These are phyloP conservation scores for Arctopsyche grandis DNA, from an alignment of 1,140 invertebrate genomes.

Conservation along the genomic window DNA sequence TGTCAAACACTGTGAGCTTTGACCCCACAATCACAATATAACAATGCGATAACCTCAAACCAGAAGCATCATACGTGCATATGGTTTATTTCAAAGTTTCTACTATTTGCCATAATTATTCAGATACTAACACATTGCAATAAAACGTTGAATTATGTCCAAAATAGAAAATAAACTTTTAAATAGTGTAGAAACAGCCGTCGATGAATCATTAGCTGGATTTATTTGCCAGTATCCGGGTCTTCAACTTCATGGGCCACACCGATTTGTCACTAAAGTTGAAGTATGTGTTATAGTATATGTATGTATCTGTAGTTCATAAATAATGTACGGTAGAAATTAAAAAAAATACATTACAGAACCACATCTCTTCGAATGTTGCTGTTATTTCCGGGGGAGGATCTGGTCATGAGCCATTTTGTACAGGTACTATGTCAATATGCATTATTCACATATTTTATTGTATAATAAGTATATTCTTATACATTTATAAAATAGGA, in stretches of 20 bases:
- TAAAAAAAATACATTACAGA: slow-evolving; percentile 3
- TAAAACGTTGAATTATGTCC: too few species aligned
- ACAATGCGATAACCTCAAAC: too few species aligned
- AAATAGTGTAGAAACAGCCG: slow-evolving; percentile 72
- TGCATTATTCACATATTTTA: slow-evolving; percentile 15
- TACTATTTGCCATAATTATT: too few species aligned
- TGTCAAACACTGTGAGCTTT: too few species aligned
- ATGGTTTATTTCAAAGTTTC: too few species aligned
- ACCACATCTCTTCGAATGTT: slow-evolving; percentile 68
- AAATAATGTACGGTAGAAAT: not conserved
- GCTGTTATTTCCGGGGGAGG: slow-evolving; percentile 83
- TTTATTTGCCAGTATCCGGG: slow-evolving; percentile 71
- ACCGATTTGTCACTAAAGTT: slow-evolving; percentile 68
- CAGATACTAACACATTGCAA: too few species aligned
- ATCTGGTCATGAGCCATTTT: slow-evolving; percentile 88
- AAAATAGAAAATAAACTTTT: slow-evolving; percentile 70
- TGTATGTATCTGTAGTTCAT: not conserved
- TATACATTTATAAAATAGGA: slow-evolving; percentile 64
- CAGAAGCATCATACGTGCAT: too few species aligned
- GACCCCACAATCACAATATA: too few species aligned
- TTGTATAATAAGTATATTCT: not conserved
- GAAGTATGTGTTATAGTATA: slow-evolving; percentile 31
- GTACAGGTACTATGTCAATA: slow-evolving; percentile 67
- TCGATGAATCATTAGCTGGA: slow-evolving; percentile 76
- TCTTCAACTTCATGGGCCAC: slow-evolving; percentile 69